Evolutionary conservation across 2,888 invertebrate species (phyloP).

Genomic region (Ischnus inquisitorius): DNA sequence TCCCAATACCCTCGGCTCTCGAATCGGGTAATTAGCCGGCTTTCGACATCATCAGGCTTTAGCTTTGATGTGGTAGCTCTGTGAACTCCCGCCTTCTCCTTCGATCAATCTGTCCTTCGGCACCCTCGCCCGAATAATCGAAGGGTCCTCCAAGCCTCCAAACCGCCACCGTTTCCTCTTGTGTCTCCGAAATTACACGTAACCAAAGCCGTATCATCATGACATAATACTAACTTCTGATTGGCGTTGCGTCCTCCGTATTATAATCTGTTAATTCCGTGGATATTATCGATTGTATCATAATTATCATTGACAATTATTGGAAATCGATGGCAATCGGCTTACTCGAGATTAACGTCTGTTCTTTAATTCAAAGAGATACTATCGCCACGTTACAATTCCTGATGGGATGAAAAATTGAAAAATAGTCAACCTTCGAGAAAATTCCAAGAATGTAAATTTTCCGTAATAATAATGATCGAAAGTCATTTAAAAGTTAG

Average conservation of each 20-base stretch:
- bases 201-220: not conserved
- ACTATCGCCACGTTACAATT: no score
- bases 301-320: constrained; percentile 34
- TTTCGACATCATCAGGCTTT: constrained; percentile 81
- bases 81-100: constrained; percentile 41
- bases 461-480: no score
- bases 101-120: constrained; percentile 41
- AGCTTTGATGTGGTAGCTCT: constrained; percentile 79
- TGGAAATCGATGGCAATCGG: constrained; percentile 3
- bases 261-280: not conserved
- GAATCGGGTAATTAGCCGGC: constrained; percentile 80
- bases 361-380: no score
- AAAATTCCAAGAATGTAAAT: no score
- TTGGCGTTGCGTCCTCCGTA: no score
- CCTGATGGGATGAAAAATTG: no score
- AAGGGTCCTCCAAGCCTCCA: not conserved
- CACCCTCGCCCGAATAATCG: not conserved
- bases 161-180: not conserved
- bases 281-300: not conserved
- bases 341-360: no score
- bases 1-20: constrained; percentile 71
- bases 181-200: constrained; percentile 12
- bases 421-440: no score
- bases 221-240: no score
- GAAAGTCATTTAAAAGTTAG: no score